Conservation (phyloP, 2,888 invertebrate genomes). For the Autographa gamma region DNA sequence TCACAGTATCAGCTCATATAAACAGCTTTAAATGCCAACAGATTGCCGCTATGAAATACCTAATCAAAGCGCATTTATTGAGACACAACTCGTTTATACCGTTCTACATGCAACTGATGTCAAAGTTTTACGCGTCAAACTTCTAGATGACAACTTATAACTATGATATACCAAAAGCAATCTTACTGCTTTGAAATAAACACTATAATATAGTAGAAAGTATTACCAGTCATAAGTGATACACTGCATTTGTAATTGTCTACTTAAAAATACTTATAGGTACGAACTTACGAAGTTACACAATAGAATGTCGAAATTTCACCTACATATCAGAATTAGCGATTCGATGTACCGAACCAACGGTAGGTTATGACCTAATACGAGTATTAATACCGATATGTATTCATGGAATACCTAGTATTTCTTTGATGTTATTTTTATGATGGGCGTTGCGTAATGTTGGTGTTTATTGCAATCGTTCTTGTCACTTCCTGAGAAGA, state of each 20-base stretch:
- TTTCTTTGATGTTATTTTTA: slow-evolving; percentile 13
- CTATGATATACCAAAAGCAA: background rate
- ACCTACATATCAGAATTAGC: slow-evolving; percentile 61
- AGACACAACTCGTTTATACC: slow-evolving; percentile 1
- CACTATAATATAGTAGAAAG: background rate
- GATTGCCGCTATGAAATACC: slow-evolving; percentile 15
- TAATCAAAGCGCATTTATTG: slow-evolving; percentile 6
- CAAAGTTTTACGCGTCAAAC: slow-evolving; percentile 15
- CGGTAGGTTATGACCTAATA: slow-evolving; percentile 49
- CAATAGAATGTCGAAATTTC: slow-evolving; percentile 56
- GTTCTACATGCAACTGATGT: slow-evolving; percentile 5
- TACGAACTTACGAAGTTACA: slow-evolving; percentile 49
- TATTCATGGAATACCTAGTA: slow-evolving; percentile 50
- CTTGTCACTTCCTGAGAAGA: slow-evolving; percentile 42
- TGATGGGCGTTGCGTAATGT: slow-evolving; percentile 35
- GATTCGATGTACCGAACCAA: slow-evolving; percentile 46
- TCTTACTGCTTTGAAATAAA: background rate
- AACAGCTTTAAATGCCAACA: slow-evolving; percentile 10
- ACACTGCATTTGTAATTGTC: slow-evolving; percentile 38
- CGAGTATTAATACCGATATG: slow-evolving; percentile 49
- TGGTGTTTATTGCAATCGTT: slow-evolving; percentile 34
- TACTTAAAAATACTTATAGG: slow-evolving; percentile 46
- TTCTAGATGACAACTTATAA: background rate
- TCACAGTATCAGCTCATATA: background rate
- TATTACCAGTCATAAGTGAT: slow-evolving; percentile 5